Base-by-base conservation (phyloP, 2,888 invertebrate genomes). In the Ferrisia virgata region DNA sequence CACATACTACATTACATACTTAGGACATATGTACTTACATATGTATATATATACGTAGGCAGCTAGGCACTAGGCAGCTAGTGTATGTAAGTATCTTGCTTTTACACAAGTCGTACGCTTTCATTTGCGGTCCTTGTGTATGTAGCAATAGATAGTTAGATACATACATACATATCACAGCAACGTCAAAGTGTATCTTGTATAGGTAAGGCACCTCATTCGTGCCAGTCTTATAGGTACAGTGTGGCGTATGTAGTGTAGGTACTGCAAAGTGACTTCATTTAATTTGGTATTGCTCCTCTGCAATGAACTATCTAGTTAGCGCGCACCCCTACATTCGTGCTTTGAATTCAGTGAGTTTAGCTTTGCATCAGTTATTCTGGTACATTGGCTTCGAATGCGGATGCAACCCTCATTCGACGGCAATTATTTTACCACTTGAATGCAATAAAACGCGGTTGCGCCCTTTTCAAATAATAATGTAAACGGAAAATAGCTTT, bases 401-500 rank as follows among this genome's bases (percentile, higher is more conserved):
- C 72, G 83, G 72, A 83, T 83, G 76, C 72, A 72, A 72, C 83
- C 83, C 83, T 83, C 40, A 72, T 83, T 39, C 72, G 83, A 76
- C 83, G 83, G 83, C 83, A 83, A 83, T 83, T 83, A 83, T 83
- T 83, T 76, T 72, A 83, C 83, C 83, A 83, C 83, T 83, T 76
- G 72, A 83, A 76, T 83, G 83, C 83, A 72, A 83, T 83, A 83
- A 83, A 83, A 83, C 83, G 83, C 83, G 83, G 83, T 83, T 76
- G 83, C 83, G 83, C 83, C 83, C 83, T 83, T 83, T 72, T 47
- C 83, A 28, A 83, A 83, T 83, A 83, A 83, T 83, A 83, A 83
- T 83, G 83, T 83, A 83, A 83, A 83, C 83, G 83, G 76, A 83
- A 83, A 83, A 83, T 83, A 76, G 83, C 83, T 76, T 83, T 83